These are phyloP conservation scores for Melanerpes aurifrons DNA, from an alignment of 2,113 vertebrate species.

Conservation along the genomic window DNA sequence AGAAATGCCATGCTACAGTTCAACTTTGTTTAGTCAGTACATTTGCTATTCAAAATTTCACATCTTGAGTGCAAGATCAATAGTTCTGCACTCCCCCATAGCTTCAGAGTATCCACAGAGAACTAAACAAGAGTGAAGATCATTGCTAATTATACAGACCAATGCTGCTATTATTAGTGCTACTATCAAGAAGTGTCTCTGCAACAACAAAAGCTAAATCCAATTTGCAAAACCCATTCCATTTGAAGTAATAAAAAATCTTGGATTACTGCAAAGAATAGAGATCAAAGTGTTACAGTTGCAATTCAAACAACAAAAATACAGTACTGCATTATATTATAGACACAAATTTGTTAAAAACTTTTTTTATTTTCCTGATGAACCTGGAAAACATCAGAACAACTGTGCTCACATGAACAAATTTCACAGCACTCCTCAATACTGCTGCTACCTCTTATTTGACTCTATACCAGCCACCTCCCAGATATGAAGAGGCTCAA, in stretches of 20 bases:
- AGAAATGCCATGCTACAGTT: not conserved
- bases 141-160: not conserved
- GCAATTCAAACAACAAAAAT: not conserved
- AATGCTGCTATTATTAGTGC: not conserved
- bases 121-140: not conserved
- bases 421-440: not conserved
- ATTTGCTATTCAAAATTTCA: not conserved
- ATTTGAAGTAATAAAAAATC: not conserved
- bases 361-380: not conserved
- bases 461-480: not conserved
- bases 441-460: not conserved
- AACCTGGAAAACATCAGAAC: not conserved
- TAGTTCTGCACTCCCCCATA: not conserved
- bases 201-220: not conserved
- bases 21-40: not conserved
- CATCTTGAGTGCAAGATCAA: not conserved
- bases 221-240: not conserved
- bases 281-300: not conserved
- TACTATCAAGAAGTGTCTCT: not conserved
- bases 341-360: too few relatives aligned
- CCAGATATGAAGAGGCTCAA: not conserved
- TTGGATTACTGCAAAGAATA: not conserved
- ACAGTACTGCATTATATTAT: not conserved
- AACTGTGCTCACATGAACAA: not conserved
- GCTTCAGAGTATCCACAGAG: not conserved